Evolutionary conservation across 2,888 invertebrate species (phyloP), one percentile per base, ranked within the genome.

Genomic region (Acrobasis suavella): DNA sequence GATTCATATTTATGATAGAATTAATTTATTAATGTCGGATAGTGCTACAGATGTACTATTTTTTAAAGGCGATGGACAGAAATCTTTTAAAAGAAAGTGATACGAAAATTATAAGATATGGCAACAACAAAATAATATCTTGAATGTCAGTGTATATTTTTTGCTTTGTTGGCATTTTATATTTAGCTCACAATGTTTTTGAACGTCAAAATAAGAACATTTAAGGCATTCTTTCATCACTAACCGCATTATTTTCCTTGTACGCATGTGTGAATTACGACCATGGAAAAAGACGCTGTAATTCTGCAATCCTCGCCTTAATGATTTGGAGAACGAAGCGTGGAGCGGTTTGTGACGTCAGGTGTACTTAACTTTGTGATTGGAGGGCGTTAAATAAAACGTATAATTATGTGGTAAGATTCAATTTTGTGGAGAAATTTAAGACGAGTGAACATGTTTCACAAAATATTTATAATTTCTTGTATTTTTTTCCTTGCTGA

Each of bases 331-430:
- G 32, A 59, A 50, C 37, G n/a, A 16, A 50, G 32, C 37, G 49
- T 32, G 32, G 32, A 32, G 17, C 15, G 32, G n/a, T 14, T 32
- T 17, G 49, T 15, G 12, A 8, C 50, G 49, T 50, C 58, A 49
- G 58, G 37, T 37, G 32, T 37, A 59, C n/a, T 59, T 50, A 15
- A 15, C 58, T 49, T 50, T n/a, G 12, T 50, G 50, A 37, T 50
- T 37, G 37, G 22, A 17, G 46, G n/a, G 46, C n/a, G 46, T 46
- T 49, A 62, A 65, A 63, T 65, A 50, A 62, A 60, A 59, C 12
- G 10, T 46, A 46, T 2, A 46, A 46, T 46, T 46, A 46, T 46
- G 46, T 7, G 32, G 32, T 32, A 32, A 32, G 32, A 32, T 32
- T 7, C 2, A 22, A 32, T 7, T 7, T 32, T 32, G 32, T 32